These are phyloP conservation scores for Drosophila punjabiensis DNA, from an alignment of 1,140 invertebrate genomes.

Conservation along the genomic window DNA sequence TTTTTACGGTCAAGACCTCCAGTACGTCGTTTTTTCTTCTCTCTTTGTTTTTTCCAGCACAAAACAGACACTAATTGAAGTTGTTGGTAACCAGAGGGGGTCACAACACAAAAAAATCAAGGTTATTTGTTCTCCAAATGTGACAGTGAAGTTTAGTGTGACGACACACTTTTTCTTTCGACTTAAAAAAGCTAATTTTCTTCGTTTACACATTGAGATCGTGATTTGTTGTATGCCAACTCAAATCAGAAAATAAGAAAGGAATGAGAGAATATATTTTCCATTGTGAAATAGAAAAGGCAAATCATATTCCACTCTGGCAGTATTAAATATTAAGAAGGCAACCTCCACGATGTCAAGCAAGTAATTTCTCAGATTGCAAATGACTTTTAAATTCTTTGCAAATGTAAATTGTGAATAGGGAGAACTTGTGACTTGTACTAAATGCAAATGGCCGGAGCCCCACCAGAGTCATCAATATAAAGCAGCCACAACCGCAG, in stretches of 20 bases:
- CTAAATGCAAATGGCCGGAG: conserved; percentile 25
- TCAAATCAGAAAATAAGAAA: background rate
- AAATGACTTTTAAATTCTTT: conserved; percentile 28
- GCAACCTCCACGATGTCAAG: conserved; percentile 2
- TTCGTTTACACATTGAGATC: conserved; percentile 1
- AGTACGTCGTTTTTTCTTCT: background rate
- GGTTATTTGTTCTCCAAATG: conserved; percentile 13
- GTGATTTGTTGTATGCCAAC: conserved; percentile 12
- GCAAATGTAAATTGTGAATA: conserved; percentile 1
- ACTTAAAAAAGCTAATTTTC: background rate
- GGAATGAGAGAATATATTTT: conserved; percentile 2
- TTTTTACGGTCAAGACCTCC: background rate
- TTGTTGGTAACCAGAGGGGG: background rate
- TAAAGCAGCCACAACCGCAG: conserved; percentile 41
- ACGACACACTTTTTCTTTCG: conserved; percentile 4
- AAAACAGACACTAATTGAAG: conserved; percentile 10
- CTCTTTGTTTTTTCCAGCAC: background rate
- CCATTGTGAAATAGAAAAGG: background rate
- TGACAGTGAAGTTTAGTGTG: background rate
- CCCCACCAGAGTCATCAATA: conserved; percentile 44
- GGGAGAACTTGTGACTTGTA: conserved; percentile 13
- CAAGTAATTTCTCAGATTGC: conserved; percentile 37
- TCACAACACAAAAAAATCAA: background rate
- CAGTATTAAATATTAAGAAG: conserved; percentile 33
- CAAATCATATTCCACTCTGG: background rate